Percentiles rank a stretch among this genome's conserved stretches.
Evolutionary conservation across 2,113 vertebrate species (phyloP).

Genomic region (Tautogolabrus adspersus): DNA sequence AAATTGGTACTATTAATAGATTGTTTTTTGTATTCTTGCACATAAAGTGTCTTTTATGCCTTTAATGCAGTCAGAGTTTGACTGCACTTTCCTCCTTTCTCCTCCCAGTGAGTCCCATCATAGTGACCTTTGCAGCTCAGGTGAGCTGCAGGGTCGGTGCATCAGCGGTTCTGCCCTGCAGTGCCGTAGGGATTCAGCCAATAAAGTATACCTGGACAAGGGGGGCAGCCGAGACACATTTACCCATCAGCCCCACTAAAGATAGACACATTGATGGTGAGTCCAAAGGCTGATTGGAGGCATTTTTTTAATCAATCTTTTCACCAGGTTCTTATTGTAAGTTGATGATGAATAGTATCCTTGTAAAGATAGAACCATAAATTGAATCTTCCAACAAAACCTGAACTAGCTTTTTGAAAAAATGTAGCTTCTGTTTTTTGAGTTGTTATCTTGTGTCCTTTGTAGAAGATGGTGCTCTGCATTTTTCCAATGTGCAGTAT

Average conservation of each 20-base stretch:
- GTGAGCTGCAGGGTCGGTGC: slow-evolving; percentile 68
- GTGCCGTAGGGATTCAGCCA: slow-evolving; percentile 78
- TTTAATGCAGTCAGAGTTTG: not conserved
- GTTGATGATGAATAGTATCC: too few species aligned
- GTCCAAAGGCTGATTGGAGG: not conserved
- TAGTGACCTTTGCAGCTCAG: slow-evolving; percentile 66
- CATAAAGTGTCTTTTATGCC: not conserved
- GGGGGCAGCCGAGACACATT: slow-evolving; percentile 20
- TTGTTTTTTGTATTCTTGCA: too few species aligned
- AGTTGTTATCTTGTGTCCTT: not conserved
- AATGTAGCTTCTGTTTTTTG: not conserved
- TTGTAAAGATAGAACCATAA: too few species aligned
- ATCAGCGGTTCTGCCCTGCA: slow-evolving; percentile 74
- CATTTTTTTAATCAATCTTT: not conserved
- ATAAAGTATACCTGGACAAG: slow-evolving; percentile 81
- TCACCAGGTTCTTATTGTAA: too few species aligned
- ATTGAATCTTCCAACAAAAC: too few species aligned
- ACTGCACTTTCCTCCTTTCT: not conserved
- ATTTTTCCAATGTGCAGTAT: slow-evolving; percentile 69
- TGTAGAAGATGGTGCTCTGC: slow-evolving; percentile 74
- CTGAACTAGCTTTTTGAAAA: too few species aligned
- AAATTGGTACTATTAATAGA: too few species aligned
- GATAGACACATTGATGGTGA: slow-evolving; percentile 68
- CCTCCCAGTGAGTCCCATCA: slow-evolving; percentile 80
- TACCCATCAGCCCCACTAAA: slow-evolving; percentile 31